phyloP scores from a whole-genome alignment of 2,113 vertebrate species.

The Poicephalus gulielmi region DNA sequence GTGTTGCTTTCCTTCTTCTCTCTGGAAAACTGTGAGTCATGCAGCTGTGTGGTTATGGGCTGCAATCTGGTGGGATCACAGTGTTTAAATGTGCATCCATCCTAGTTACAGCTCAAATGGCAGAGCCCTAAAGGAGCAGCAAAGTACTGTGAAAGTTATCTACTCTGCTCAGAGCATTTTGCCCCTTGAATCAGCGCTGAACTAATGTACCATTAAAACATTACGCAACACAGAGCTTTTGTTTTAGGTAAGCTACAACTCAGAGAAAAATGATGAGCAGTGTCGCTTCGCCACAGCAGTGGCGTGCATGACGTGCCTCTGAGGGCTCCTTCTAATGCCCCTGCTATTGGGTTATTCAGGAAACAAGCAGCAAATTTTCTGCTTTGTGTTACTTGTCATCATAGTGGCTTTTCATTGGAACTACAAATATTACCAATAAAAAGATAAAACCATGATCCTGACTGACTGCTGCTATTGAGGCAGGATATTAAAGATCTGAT shows the following conservation, averaged over 20 bases:
- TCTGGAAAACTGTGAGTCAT: neutral
- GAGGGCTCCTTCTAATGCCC: neutral
- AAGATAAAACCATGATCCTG: neutral
- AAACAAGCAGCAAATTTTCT: neutral
- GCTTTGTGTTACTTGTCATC: neutral
- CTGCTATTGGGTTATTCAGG: neutral
- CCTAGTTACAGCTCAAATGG: neutral
- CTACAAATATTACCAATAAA: neutral
- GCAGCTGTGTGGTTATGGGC: neutral
- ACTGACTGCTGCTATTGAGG: neutral
- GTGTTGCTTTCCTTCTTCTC: neutral
- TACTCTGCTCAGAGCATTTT: neutral
- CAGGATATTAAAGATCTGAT: neutral
- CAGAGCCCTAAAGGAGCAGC: slow-evolving; percentile 36
- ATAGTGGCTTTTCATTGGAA: neutral
- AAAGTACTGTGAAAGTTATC: neutral
- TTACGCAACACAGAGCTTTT: neutral
- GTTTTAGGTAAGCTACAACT: neutral
- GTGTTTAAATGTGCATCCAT: neutral
- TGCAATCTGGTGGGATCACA: slow-evolving; percentile 27
- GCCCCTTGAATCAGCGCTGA: neutral
- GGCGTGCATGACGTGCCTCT: accelerated
- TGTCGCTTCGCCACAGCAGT: neutral
- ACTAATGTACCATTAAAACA: neutral
- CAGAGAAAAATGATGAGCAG: neutral